Evolutionary conservation across 2,888 invertebrate species (phyloP), one percentile per base, ranked within the genome.

Genomic region (Spodoptera exigua): DNA sequence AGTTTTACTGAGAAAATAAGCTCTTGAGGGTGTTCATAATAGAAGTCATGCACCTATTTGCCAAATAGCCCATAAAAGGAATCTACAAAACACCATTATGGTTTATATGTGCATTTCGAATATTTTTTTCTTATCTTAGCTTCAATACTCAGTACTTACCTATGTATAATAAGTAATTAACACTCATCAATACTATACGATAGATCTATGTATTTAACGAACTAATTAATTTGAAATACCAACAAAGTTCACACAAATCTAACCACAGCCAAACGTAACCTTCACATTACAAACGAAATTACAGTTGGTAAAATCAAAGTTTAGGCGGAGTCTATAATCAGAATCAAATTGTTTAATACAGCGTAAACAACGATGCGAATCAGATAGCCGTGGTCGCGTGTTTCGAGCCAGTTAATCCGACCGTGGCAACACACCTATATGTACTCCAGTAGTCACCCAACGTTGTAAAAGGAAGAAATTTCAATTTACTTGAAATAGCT

Each of bases 281-380:
- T 69, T 62, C 40, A 65, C 34, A 59, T 44, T 68, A 68, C 60
- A 72, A 75, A 74, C 66, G 62, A 73, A 79, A 79, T 80, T 73
- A 73, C 70, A 66, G 74, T 76, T 74, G 70, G 71, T 80, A 77
- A 77, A 86, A 88, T 83, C 82, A 82, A 84, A 83, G 79, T 82
- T 80, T 70, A 79, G 74, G 73, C 67, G 64, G 61, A 75, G 85
- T 85, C 86, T 90, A 89, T 90, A 90, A 91, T 91, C 89, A 91
- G 86, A 88, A 90, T 87, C 83, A 89, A 90, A 92, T 89, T 89
- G 92, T 91, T 89, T 91, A 90, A 91, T 92, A 90, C 83, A 85
- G 87, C 91, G 87, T 91, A 89, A 90, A 92, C 89, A 88, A 88
- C 89, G 91, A 91, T 90, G 86, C 76, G 85, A 85, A 85, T 82